A percentile compares a stretch with the other conserved stretches of the same genome.
phyloP scores from a whole-genome alignment of 2,113 vertebrate genomes.

The Otis tarda region DNA sequence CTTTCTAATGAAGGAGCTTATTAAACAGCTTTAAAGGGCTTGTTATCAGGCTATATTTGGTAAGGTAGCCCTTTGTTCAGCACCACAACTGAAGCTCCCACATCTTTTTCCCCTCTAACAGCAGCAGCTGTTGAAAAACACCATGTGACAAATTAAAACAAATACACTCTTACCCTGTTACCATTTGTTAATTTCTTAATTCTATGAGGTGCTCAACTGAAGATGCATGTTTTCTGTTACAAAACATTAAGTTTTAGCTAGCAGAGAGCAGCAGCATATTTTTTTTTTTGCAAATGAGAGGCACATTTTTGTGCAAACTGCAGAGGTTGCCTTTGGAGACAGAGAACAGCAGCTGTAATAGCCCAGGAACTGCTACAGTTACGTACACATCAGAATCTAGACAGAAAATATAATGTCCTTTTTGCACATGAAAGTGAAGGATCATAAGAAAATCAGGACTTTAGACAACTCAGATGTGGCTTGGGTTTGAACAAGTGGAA shows the following conservation, averaged over 20 bases:
- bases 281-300: background rate
- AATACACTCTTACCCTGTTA: background rate
- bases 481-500: background rate
- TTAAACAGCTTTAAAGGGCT: background rate
- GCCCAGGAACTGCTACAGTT: background rate
- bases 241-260: background rate
- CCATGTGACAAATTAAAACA: background rate
- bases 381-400: background rate
- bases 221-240: background rate
- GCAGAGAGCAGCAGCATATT: background rate
- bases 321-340: background rate
- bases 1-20: background rate
- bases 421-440: background rate
- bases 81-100: background rate
- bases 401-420: background rate
- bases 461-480: background rate
- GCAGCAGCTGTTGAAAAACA: background rate
- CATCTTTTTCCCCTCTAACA: background rate
- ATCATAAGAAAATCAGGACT: background rate
- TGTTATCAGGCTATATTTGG: background rate
- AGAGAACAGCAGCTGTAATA: background rate
- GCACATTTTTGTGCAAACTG: background rate
- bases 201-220: background rate
- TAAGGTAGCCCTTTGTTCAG: background rate
- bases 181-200: background rate